phyloP scores from a whole-genome alignment of 2,797 vertebrate genomes.

The Cyprinella venusta region DNA sequence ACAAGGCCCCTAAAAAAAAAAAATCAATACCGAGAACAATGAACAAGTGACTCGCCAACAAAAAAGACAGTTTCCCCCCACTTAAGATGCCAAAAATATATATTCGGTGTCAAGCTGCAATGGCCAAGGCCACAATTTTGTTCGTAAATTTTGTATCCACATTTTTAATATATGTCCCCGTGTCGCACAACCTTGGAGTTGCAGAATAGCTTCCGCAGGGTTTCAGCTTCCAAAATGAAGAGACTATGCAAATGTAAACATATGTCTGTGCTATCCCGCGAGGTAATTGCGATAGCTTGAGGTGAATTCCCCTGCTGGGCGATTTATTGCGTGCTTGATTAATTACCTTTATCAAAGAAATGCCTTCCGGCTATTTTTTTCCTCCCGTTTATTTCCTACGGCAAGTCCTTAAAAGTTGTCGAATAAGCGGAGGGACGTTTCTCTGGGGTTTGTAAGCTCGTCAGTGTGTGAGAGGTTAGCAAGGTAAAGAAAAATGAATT shows the following conservation, averaged over 20 bases:
- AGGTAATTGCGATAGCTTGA: constrained; percentile 33
- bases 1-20: constrained; percentile 34
- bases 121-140: constrained; percentile 48
- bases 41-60: constrained; percentile 21
- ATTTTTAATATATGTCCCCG: not conserved
- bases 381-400: not conserved
- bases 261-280: constrained; percentile 14
- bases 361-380: constrained; percentile 2
- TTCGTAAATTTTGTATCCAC: constrained; percentile 38
- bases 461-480: not conserved
- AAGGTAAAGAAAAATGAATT: constrained; percentile 2
- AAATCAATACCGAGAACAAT: constrained; percentile 54
- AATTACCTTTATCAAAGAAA: constrained; percentile 44
- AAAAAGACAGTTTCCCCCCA: constrained; percentile 7
- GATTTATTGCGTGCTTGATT: constrained; percentile 47
- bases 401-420: constrained; percentile 15
- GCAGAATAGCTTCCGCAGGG: not conserved
- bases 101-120: constrained; percentile 46
- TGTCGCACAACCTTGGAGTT: not conserved
- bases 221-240: constrained; percentile 11
- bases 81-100: constrained; percentile 39
- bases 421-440: not conserved
- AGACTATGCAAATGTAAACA: constrained; percentile 50
- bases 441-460: constrained; percentile 61
- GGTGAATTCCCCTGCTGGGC: constrained; percentile 38